phyloP scores from a whole-genome alignment of 2,797 vertebrate genomes.

The Nyctalus aviator region DNA sequence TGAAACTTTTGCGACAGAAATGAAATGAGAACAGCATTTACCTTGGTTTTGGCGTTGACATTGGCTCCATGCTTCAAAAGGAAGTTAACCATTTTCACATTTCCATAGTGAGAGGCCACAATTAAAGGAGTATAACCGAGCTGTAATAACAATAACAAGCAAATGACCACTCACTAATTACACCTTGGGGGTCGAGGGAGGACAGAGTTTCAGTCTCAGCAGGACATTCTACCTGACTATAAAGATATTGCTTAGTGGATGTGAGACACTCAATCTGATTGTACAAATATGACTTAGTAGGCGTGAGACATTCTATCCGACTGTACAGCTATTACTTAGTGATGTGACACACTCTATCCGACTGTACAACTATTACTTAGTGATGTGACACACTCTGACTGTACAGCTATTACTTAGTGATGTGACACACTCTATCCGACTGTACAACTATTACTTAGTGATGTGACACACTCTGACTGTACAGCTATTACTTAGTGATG shows the following conservation, averaged over 20 bases:
- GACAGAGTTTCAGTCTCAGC: neutral
- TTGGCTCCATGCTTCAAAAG: slow-evolving; percentile 94
- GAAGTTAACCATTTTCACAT: slow-evolving; percentile 98
- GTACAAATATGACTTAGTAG: neutral
- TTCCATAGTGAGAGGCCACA: slow-evolving; percentile 99
- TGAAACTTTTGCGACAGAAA: neutral
- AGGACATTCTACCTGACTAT: neutral
- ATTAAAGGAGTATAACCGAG: slow-evolving; percentile 98
- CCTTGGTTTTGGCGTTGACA: slow-evolving; percentile 98
- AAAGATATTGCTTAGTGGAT: neutral
- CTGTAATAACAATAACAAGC: slow-evolving; percentile 86
- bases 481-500: neutral
- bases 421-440: neutral
- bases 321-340: neutral
- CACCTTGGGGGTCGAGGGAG: neutral
- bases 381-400: neutral
- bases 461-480: neutral
- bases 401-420: neutral
- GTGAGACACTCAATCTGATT: neutral
- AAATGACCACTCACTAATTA: neutral
- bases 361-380: neutral
- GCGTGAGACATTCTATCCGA: neutral
- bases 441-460: neutral
- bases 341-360: neutral
- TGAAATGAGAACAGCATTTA: slow-evolving; percentile 78